Conservation (phyloP, 2,888 invertebrate genomes). For the Galeopsomyia nigrocyanea region DNA sequence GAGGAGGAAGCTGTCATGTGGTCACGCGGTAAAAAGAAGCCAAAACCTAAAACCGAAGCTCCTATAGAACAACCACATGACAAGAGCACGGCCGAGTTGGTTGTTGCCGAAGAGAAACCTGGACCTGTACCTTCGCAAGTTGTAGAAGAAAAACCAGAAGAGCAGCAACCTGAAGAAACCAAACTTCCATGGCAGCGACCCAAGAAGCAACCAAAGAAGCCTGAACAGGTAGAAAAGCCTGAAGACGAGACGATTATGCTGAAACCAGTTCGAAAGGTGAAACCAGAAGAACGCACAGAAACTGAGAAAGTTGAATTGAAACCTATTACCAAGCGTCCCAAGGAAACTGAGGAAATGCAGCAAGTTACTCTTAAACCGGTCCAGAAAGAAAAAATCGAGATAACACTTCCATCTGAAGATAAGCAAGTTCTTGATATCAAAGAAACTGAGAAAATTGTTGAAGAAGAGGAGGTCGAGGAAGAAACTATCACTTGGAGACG, state of each 20-base stretch:
- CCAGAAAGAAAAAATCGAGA: conserved; percentile 49
- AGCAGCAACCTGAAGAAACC: conserved; percentile 53
- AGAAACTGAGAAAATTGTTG: conserved; percentile 48
- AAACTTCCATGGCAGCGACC: conserved; percentile 51
- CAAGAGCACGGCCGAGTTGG: conserved; percentile 48
- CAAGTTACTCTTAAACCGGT: conserved; percentile 50
- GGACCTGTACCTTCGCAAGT: conserved; percentile 50
- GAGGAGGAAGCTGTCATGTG: conserved; percentile 52
- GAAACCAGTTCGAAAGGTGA: conserved; percentile 45
- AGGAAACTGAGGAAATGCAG: too few species aligned
- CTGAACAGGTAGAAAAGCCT: conserved; percentile 53
- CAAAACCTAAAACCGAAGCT: conserved; percentile 35
- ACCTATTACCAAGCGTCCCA: too few species aligned
- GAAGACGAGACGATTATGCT: conserved; percentile 49
- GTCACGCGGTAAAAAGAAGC: conserved; percentile 52
- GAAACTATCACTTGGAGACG: conserved; percentile 53
- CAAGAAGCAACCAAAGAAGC: conserved; percentile 50
- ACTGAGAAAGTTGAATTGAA: conserved; percentile 34
- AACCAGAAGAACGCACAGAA: conserved; percentile 54
- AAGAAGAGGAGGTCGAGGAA: conserved; percentile 48
- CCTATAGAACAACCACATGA: conserved; percentile 56
- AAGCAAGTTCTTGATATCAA: conserved; percentile 46
- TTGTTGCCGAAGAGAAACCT: conserved; percentile 53
- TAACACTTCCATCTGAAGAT: conserved; percentile 56
- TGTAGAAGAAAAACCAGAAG: conserved; percentile 53